Evolutionary conservation across 2,888 invertebrate species (phyloP).

Genomic region (Thyatira batis): DNA sequence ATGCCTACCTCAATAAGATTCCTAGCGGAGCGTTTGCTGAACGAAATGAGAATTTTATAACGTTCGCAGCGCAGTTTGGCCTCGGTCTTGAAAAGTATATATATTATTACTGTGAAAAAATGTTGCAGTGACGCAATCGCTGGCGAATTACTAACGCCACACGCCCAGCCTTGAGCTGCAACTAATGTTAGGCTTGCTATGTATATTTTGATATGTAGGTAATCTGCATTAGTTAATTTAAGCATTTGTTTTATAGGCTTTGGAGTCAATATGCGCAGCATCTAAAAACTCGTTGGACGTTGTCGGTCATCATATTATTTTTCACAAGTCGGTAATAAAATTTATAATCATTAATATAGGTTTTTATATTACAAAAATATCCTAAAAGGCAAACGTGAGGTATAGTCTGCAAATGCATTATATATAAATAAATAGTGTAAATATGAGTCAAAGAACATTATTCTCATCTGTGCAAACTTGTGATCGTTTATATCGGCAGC

Average conservation of each 20-base stretch:
- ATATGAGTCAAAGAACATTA: conserved; percentile 3
- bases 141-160: conserved; percentile 38
- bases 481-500: conserved; percentile 20
- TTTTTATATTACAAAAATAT: background rate
- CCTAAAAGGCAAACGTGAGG: background rate
- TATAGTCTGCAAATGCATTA: background rate
- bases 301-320: background rate
- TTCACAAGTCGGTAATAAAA: background rate
- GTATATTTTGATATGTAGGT: conserved; percentile 21
- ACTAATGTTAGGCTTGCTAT: conserved; percentile 23
- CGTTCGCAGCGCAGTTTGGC: background rate
- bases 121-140: conserved; percentile 44
- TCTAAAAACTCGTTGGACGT: background rate
- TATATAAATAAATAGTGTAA: background rate
- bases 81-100: conserved; percentile 7
- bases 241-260: background rate
- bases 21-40: background rate
- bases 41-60: background rate
- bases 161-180: conserved; percentile 42
- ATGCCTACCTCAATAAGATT: background rate
- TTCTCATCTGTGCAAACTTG: conserved; percentile 35
- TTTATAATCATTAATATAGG: background rate
- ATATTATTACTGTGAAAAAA: conserved; percentile 33
- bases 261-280: background rate
- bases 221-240: background rate